Conservation (phyloP, 2,113 vertebrate genomes). For the Scortum barcoo region DNA sequence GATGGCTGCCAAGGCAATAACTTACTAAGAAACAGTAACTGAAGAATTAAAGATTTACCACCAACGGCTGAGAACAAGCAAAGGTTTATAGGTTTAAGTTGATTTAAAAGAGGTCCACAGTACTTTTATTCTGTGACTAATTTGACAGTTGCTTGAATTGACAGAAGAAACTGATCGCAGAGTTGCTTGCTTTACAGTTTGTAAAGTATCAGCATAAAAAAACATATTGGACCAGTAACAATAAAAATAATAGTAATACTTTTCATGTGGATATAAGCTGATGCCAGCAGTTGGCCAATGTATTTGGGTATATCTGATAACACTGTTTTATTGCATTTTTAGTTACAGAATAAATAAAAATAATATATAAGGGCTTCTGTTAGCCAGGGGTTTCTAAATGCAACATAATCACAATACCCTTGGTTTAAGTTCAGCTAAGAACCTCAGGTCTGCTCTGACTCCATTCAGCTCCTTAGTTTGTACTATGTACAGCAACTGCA, state of each 20-base stretch:
- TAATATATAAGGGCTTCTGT: not conserved
- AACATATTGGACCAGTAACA: not conserved
- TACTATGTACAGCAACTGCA: too few species aligned
- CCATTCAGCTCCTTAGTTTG: not conserved
- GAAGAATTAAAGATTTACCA: not conserved
- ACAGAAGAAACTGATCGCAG: not conserved
- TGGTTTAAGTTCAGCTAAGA: not conserved
- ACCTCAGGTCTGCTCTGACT: too few species aligned
- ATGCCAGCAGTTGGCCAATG: not conserved
- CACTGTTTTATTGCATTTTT: not conserved
- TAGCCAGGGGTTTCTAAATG: not conserved
- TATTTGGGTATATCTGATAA: not conserved
- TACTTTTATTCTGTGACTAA: not conserved
- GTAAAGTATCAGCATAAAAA: not conserved
- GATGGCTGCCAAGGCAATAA: not conserved
- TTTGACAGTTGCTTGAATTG: not conserved
- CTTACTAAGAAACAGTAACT: not conserved
- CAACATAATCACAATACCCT: not conserved
- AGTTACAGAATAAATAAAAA: not conserved
- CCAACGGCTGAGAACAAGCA: not conserved
- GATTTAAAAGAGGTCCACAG: not conserved
- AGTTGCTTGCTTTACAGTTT: conserved; percentile 2
- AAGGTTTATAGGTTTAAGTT: not conserved
- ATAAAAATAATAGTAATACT: not conserved
- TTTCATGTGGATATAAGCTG: conserved; percentile 2